phyloP scores from a whole-genome alignment of 92 coral and sea anemone genomes.

The Pocillopora grandis region DNA sequence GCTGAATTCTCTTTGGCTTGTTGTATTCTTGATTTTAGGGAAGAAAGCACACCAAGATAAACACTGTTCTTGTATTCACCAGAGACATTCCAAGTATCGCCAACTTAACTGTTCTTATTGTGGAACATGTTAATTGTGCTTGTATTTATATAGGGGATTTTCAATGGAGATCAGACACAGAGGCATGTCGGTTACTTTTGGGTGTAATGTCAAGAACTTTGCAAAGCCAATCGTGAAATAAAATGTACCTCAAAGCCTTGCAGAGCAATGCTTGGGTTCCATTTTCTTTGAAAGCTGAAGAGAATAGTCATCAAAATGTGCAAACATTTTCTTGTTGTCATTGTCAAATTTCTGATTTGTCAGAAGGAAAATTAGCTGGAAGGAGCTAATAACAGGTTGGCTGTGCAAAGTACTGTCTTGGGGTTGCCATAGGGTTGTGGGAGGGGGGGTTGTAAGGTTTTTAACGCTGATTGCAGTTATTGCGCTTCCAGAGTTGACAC shows the following conservation, averaged over 20 bases:
- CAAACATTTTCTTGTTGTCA: not conserved
- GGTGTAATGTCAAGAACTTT: conserved; percentile 10
- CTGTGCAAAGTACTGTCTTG: conserved; percentile 34
- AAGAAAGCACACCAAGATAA: conserved; percentile 26
- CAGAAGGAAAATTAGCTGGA: not conserved
- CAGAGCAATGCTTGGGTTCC: not conserved
- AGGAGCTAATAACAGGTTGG: not conserved
- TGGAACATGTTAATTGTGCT: conserved; percentile 41
- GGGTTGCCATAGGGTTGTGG: conserved; percentile 5
- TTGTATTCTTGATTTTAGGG: not conserved
- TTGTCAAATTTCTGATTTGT: not conserved
- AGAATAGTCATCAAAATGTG: not conserved
- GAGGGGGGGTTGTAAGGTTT: conserved; percentile 76
- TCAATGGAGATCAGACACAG: conserved; percentile 43
- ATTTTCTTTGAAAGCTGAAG: not conserved
- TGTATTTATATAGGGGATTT: conserved; percentile 8
- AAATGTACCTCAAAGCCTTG: not conserved
- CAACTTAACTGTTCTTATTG: conserved; percentile 39
- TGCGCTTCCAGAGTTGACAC: conserved; percentile 97
- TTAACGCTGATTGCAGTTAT: conserved; percentile 92
- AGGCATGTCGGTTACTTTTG: conserved; percentile 53
- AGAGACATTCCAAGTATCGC: conserved; percentile 58
- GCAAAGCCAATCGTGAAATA: conserved; percentile 12
- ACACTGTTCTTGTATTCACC: not conserved
- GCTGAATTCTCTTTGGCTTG: conserved; percentile 10